Conservation (phyloP, 1,140 invertebrate species). For the Ips nitidus region DNA sequence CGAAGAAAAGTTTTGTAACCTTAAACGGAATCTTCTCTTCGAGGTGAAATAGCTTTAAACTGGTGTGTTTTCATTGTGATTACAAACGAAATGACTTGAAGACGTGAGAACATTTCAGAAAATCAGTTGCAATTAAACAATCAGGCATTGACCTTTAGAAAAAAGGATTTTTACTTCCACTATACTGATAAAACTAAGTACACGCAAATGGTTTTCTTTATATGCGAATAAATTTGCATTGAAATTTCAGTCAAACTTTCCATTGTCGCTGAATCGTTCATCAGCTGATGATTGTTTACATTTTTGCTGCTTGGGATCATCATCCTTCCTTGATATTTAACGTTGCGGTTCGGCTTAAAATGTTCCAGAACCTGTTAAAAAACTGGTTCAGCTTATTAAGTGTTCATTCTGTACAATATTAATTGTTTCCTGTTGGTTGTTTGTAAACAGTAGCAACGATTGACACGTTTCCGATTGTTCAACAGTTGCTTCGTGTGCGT, state of each 20-base stretch:
- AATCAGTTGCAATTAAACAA: no score
- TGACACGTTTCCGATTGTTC: constrained; percentile 14
- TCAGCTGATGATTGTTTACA: neutral
- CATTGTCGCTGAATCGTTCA: no score
- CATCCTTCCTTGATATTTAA: constrained; percentile 13
- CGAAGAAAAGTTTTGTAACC: constrained; percentile 9
- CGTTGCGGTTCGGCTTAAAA: neutral
- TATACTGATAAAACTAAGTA: no score
- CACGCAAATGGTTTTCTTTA: no score
- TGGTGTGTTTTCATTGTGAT: neutral
- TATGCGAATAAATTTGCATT: no score
- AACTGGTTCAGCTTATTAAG: neutral
- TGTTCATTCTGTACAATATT: constrained; percentile 5
- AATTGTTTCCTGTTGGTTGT: constrained; percentile 10
- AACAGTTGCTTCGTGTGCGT: constrained; percentile 4
- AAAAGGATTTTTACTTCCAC: no score
- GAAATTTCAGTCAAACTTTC: no score
- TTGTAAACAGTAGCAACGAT: constrained; percentile 17
- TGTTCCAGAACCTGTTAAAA: constrained; percentile 4
- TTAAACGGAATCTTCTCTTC: constrained; percentile 1
- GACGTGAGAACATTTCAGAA: neutral
- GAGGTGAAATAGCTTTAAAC: neutral
- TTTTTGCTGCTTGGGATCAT: constrained; percentile 3
- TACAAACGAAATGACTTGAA: neutral
- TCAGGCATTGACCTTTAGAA: no score